Percentiles rank a stretch among this genome's conserved stretches.
phyloP scores from a whole-genome alignment of 2,888 invertebrate species.

The Platycheirus rosarum region DNA sequence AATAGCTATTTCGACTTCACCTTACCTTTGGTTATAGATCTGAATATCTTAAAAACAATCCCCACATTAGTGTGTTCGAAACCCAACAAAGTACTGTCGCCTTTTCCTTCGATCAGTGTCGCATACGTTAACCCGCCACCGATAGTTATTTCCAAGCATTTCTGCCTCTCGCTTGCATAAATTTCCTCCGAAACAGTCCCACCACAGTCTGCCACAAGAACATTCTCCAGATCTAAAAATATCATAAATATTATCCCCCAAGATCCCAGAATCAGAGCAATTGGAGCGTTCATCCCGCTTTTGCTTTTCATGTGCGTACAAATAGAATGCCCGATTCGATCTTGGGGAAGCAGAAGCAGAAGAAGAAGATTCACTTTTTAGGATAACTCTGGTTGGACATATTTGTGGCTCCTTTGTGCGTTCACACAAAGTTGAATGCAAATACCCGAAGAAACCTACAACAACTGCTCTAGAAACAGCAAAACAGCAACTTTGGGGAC shows the following conservation, averaged over 20 bases:
- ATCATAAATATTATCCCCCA: constrained; percentile 48
- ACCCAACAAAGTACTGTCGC: constrained; percentile 53
- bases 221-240: constrained; percentile 59
- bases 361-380: constrained; percentile 63
- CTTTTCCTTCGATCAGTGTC: constrained; percentile 61
- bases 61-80: constrained; percentile 1
- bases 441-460: constrained; percentile 61
- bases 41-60: constrained; percentile 36
- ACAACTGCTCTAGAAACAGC: constrained; percentile 1
- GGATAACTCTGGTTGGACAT: constrained; percentile 52
- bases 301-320: constrained; percentile 44
- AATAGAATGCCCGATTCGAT: constrained; percentile 36
- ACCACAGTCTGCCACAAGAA: constrained; percentile 6
- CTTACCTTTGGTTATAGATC: constrained; percentile 55
- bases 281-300: constrained; percentile 63
- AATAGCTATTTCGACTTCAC: constrained; percentile 47
- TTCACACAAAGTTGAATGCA: constrained; percentile 52
- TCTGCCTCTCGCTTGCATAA: constrained; percentile 52
- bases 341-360: neutral
- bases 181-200: constrained; percentile 39
- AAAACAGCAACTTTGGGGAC: constrained; percentile 7
- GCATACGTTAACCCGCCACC: constrained; percentile 61
- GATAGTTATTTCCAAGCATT: constrained; percentile 29
- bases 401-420: constrained; percentile 71
- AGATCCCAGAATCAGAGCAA: constrained; percentile 61